Conservation (phyloP, 2,888 invertebrate species). For the Neoaliturus tenellus region DNA sequence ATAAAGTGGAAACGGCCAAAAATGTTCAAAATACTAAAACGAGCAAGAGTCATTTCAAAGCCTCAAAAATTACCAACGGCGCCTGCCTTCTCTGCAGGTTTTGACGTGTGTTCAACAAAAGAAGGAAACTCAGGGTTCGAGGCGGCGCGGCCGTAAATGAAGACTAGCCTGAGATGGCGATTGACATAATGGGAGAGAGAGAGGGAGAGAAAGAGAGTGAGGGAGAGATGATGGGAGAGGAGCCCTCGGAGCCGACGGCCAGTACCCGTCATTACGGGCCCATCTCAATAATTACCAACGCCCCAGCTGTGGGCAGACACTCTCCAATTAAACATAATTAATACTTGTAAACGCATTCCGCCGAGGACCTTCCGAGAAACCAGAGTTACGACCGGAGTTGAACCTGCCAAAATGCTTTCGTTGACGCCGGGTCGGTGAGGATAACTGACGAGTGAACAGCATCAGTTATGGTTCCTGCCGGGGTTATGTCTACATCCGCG, state of each 20-base stretch:
- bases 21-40: too few relatives aligned
- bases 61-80: too few relatives aligned
- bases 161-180: conserved; percentile 22
- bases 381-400: background rate
- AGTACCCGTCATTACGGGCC: conserved; percentile 42
- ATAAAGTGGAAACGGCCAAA: too few relatives aligned
- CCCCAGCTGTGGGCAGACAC: conserved; percentile 44
- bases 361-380: conserved; percentile 8
- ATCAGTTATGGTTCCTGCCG: background rate
- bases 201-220: background rate
- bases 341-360: conserved; percentile 48
- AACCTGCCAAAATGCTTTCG: background rate
- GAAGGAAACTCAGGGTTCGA: too few relatives aligned
- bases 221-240: background rate
- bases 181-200: conserved; percentile 46
- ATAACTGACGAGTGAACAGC: background rate
- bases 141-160: conserved; percentile 24
- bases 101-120: too few relatives aligned
- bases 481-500: too few relatives aligned
- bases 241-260: background rate
- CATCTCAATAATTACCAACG: conserved; percentile 39
- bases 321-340: conserved; percentile 50
- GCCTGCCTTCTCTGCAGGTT: too few relatives aligned
- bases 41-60: too few relatives aligned
- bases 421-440: background rate